Evolutionary conservation across 1,140 invertebrate genomes (phyloP).

Genomic region (Cydia fagiglandana): DNA sequence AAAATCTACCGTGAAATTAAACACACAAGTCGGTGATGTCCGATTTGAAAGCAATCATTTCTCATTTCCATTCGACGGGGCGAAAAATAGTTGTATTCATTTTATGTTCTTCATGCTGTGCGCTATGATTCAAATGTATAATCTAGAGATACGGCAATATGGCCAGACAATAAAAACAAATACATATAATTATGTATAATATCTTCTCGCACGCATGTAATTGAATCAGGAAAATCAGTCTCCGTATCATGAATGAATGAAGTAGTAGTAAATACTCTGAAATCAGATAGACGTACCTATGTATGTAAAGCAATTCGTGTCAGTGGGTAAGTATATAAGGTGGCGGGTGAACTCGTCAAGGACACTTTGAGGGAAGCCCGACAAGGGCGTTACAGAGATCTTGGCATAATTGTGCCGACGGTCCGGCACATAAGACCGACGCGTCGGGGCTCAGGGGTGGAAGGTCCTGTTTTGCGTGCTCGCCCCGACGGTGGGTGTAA

Average conservation of each 20-base stretch:
- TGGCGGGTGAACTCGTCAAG: slow-evolving; percentile 60
- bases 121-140: slow-evolving; percentile 12
- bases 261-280: slow-evolving; percentile 46
- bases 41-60: slow-evolving; percentile 30
- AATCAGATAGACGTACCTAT: slow-evolving; percentile 54
- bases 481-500: slow-evolving; percentile 69
- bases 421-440: slow-evolving; percentile 33
- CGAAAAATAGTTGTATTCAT: not conserved
- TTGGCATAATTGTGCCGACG: slow-evolving; percentile 40
- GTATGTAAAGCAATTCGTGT: slow-evolving; percentile 56
- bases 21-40: slow-evolving; percentile 31
- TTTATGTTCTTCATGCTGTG: slow-evolving; percentile 19
- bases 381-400: slow-evolving; percentile 47
- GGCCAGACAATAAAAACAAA: not conserved
- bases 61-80: slow-evolving; percentile 7
- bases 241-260: slow-evolving; percentile 51
- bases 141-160: not conserved
- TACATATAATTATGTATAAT: not conserved
- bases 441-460: slow-evolving; percentile 50
- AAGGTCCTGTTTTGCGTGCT: slow-evolving; percentile 77
- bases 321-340: slow-evolving; percentile 60
- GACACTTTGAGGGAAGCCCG: slow-evolving; percentile 58
- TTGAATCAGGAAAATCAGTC: slow-evolving; percentile 23
- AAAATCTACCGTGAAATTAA: slow-evolving; percentile 45
- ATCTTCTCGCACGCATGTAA: slow-evolving; percentile 8